Base-by-base conservation (phyloP, 2,797 vertebrate species). In the Scarus forsteni region DNA sequence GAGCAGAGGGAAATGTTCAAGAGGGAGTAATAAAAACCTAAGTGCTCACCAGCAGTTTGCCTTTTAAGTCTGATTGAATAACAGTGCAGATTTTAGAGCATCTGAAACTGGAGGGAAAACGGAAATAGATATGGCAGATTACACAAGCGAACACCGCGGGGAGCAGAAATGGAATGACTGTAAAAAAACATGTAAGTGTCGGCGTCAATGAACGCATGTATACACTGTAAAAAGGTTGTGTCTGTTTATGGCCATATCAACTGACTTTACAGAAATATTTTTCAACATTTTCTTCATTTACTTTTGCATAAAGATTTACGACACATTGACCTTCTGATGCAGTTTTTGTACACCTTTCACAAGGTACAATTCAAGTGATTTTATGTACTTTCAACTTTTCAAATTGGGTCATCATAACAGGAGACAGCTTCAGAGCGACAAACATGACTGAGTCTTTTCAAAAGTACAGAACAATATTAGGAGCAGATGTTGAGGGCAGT, bases 41-140 rank as follows among this genome's bases (percentile, higher is more conserved):
- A 59, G 70, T 12, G 51, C 44, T 74, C 69, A 71, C n/a, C 63
- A 81, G 52, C 42, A 11, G 72, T 75, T 58, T 63, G 70, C 46
- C 57, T 63, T 78, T 74, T 54, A 70, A 56, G 73, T 73, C 57
- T 72, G 54, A 70, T 49, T 78, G 45, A 77, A 79, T 78, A 60
- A 53, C 48, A 74, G 50, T 50, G 42, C 34, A 51, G 59, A 75
- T 72, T 84, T 77, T 53, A 35, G 60, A 73, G 81, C 56, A 79
- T 75, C 53, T 79, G 46, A 60, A 77, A 53, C 50, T 42, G 79
- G 39, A 36, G 40, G 66, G 51, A 70, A 81, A 64, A 77, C 35
- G 8, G 66, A 83, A 78, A 67, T 55, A 45, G 39, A 82, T 60
- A 61, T 54, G 12, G 44, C 15, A 66, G 65, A 80, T 78, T 75